Evolutionary conservation across 1,140 invertebrate genomes (phyloP), one percentile per base, ranked within the genome.

Genomic region (Drosophila sp.): DNA sequence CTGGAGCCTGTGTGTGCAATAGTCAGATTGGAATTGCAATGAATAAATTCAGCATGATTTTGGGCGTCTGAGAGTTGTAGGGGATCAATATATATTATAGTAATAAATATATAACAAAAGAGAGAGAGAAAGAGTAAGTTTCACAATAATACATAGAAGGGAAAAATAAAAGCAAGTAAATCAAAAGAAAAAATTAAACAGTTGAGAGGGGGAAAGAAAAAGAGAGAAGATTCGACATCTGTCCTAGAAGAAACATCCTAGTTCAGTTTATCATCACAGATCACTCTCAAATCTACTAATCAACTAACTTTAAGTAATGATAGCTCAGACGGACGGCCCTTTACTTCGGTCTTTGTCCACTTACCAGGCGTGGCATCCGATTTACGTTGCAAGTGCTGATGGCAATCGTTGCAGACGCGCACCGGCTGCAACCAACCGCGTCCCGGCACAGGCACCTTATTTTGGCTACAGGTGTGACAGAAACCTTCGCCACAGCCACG

Each of bases 401-500:
- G 94, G 79, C 95, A 96, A 64, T 92, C 86, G 78, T 96, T 94
- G 85, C 96, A 96, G 3, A 96, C 95, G 29, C 96, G 87, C 4
- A 96, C 95, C 0, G 94, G 94, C 44, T 92, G 72, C 11, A 92
- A 92, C 95, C 95, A 96, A 60, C 95, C 95, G 73, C 94, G 93
- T 3, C 93, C 91, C 4, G 95, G 95, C 29, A 96, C 95, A 23
- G 94, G 93, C 66, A 93, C 93, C 8, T 90, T 92, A 33, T 93
- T 93, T 1, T 93, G 94, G 1, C 95, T 95, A 83, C 95, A 96
- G 8, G 92, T 90, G 56, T 94, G 93, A 81, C 96, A 95, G 80
- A 97, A 95, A 41, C 95, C 95, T 90, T 96, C 93, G 23, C 96
- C 96, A 89, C 96, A 97, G 0, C 94, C 93, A 30, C 96, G 94